A percentile compares a stretch with the other conserved stretches of the same genome.
phyloP scores from a whole-genome alignment of 2,113 vertebrate genomes.

The Spea multiplicata region DNA sequence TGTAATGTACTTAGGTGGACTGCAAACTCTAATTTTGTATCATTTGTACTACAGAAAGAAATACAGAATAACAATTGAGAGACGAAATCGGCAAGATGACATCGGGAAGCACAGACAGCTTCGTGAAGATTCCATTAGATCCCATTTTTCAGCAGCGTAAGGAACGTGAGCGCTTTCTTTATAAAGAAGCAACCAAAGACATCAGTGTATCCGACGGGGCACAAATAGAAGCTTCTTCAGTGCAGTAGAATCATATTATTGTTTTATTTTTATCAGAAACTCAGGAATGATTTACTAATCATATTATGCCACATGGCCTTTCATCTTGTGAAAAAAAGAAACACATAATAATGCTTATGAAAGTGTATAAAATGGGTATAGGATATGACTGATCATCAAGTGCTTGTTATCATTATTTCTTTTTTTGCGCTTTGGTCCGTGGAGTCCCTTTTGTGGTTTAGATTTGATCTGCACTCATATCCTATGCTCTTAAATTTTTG shows the following conservation, averaged over 20 bases:
- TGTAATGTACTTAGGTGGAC: too few species aligned
- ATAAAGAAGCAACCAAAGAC: slow-evolving; percentile 75
- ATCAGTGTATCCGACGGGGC: slow-evolving; percentile 59
- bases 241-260: slow-evolving; percentile 71
- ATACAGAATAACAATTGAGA: slow-evolving; percentile 96
- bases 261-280: slow-evolving; percentile 78
- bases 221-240: slow-evolving; percentile 70
- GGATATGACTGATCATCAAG: neutral
- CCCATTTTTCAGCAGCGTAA: slow-evolving; percentile 89
- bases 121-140: slow-evolving; percentile 95
- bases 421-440: neutral
- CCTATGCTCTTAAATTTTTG: too few species aligned
- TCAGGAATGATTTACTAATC: slow-evolving; percentile 85
- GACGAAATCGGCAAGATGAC: slow-evolving; percentile 79
- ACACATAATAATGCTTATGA: slow-evolving; percentile 50
- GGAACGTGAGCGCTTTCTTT: slow-evolving; percentile 54
- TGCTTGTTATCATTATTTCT: neutral
- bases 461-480: too few species aligned
- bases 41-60: slow-evolving; percentile 81
- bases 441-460: too few species aligned
- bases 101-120: slow-evolving; percentile 90
- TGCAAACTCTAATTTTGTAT: neutral
- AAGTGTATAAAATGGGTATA: slow-evolving; percentile 39
- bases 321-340: slow-evolving; percentile 66
- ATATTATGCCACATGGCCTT: slow-evolving; percentile 69